A percentile compares a stretch with the other conserved stretches of the same genome.
phyloP scores from a whole-genome alignment of 2,888 invertebrate genomes.

The Drosophila pegasa region DNA sequence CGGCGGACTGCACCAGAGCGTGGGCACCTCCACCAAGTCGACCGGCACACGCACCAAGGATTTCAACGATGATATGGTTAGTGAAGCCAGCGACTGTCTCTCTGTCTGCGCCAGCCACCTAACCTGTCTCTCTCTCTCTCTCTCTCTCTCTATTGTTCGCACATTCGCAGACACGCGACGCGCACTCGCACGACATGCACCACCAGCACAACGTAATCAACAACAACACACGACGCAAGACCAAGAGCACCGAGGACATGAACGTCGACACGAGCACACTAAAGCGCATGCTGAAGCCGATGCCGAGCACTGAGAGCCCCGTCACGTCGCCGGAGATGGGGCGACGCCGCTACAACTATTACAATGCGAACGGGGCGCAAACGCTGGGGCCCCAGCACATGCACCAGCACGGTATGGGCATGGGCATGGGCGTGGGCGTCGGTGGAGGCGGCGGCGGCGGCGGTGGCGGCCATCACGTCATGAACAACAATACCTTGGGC shows the following conservation, averaged over 20 bases:
- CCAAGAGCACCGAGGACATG: slow-evolving; percentile 97
- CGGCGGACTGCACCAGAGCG: slow-evolving; percentile 87
- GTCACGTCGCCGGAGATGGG: slow-evolving; percentile 97
- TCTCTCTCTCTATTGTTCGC: background rate
- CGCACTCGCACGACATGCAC: slow-evolving; percentile 89
- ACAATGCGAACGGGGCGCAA: slow-evolving; percentile 85
- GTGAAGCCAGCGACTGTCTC: slow-evolving; percentile 29
- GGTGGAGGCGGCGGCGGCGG: slow-evolving; percentile 78
- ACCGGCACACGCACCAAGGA: slow-evolving; percentile 88
- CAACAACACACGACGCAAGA: slow-evolving; percentile 91
- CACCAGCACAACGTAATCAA: slow-evolving; percentile 90
- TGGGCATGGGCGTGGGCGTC: slow-evolving; percentile 48
- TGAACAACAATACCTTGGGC: slow-evolving; percentile 86
- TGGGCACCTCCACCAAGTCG: slow-evolving; percentile 88
- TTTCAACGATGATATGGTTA: slow-evolving; percentile 88
- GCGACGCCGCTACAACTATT: slow-evolving; percentile 90
- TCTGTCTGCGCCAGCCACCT: slow-evolving; percentile 19
- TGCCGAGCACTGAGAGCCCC: slow-evolving; percentile 95
- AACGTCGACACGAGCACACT: slow-evolving; percentile 89
- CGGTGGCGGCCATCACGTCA: slow-evolving; percentile 85
- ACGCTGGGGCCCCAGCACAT: slow-evolving; percentile 87
- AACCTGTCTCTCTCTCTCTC: background rate
- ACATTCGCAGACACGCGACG: slow-evolving; percentile 86
- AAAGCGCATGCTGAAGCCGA: slow-evolving; percentile 97
- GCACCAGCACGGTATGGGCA: slow-evolving; percentile 83